A percentile compares a stretch with the other conserved stretches of the same genome.
Evolutionary conservation across 2,888 invertebrate genomes (phyloP).

Genomic region (Anthophora plumipes): DNA sequence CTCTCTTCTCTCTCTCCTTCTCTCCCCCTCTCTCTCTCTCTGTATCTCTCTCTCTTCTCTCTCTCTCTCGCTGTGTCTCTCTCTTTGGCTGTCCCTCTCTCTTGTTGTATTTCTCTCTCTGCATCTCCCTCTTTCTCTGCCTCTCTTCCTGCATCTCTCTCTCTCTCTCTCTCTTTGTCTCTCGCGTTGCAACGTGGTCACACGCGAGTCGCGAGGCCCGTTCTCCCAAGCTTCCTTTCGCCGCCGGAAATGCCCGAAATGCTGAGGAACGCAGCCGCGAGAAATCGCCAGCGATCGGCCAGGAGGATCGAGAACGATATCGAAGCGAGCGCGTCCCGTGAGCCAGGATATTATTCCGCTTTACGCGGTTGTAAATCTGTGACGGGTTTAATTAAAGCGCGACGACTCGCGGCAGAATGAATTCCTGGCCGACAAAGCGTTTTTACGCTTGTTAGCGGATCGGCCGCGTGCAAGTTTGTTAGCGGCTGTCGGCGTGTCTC

Average conservation of each 20-base stretch:
- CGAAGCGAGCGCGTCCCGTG: not conserved
- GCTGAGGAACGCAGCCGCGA: conserved; percentile 26
- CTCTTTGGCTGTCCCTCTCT: not conserved
- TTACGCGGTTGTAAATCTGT: not conserved
- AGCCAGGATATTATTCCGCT: not conserved
- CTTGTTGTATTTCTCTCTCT: too few relatives aligned
- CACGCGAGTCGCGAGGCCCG: not conserved
- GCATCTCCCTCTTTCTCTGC: not conserved
- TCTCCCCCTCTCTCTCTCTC: conserved; percentile 12
- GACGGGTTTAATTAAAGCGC: conserved; percentile 24
- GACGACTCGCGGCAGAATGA: conserved; percentile 4
- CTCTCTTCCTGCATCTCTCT: not conserved
- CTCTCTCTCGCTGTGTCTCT: not conserved
- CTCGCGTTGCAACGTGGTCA: not conserved
- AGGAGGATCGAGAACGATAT: not conserved
- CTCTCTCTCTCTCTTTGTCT: not conserved
- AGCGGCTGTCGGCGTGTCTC: not conserved
- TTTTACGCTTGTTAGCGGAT: conserved; percentile 20
- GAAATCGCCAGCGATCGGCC: not conserved
- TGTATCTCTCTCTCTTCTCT: not conserved
- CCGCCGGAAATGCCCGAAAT: conserved; percentile 47
- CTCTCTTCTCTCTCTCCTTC: not conserved
- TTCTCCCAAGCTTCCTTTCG: conserved; percentile 34
- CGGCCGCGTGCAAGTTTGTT: conserved; percentile 1
- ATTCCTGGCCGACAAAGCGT: conserved; percentile 7